Evolutionary conservation across 2,113 vertebrate species (phyloP), one percentile per base, ranked within the genome.

Genomic region (Okapia johnstoni): DNA sequence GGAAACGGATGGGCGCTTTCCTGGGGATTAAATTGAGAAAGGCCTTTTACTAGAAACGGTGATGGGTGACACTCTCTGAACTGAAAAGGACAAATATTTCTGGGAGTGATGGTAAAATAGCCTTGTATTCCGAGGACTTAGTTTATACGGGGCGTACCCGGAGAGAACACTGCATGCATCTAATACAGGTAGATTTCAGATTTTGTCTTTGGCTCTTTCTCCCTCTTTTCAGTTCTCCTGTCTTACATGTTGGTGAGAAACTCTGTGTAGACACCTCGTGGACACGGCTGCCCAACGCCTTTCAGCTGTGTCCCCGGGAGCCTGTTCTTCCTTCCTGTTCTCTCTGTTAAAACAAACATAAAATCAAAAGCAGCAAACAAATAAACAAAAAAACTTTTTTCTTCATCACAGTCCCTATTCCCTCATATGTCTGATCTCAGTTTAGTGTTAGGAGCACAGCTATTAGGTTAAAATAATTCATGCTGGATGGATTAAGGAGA

Each of bases 131-230:
- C 12, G 52, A 80, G 88, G 36, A 40, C 25, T 23, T 28, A 9
- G n/a, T 28, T 36, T n/a, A 5, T 17, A 0, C 0, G 4, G 15
- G 12, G 7, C n/a, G 3, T 19, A 33, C 52, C 36, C 0, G 63
- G 30, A 36, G 21, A 40, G 33, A 28, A 11, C 7, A 17, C 1
- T 0, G 85, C 43, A 0, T 12, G 33, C 40, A 7, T 26, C 54
- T 26, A 2, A 2, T 7, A 26, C 14, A 36, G 80, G 79, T 3
- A 5, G 46, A 26, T 19, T 54, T 52, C 6, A 30, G 26, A 11
- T 28, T 85, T 80, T 30, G 17, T 26, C 50, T 89, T 36, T 36
- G 46, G 55, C 26, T 30, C 25, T 43, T 26, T 57, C 87, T 85
- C 76, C 77, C 15, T 57, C 11, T 43, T 43, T 76, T 73, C 0